Conservation (phyloP, 2,797 vertebrate species). For the Poeciliopsis presidionis region DNA sequence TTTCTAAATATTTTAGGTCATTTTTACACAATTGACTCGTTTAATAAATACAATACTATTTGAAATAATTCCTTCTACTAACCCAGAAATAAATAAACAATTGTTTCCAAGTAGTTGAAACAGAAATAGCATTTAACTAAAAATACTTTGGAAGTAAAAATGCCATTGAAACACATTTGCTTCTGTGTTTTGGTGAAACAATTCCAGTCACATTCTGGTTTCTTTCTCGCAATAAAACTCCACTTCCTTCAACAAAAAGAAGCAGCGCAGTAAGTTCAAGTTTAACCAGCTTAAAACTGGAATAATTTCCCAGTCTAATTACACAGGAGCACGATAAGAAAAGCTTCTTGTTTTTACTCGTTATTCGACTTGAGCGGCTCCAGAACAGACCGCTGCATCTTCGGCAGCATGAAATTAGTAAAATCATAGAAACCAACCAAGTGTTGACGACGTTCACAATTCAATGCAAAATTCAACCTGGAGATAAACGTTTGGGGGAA, state of each 20-base stretch:
- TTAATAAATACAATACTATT: neutral
- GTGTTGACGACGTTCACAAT: constrained; percentile 5
- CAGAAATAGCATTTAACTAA: neutral
- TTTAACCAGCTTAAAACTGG: constrained; percentile 18
- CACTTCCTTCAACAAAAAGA: neutral
- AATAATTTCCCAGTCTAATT: constrained; percentile 13
- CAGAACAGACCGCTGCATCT: constrained; percentile 16
- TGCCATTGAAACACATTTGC: neutral
- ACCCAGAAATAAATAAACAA: neutral
- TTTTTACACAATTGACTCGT: neutral
- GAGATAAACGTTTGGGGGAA: constrained; percentile 13
- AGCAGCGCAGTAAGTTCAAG: neutral
- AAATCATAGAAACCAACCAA: constrained; percentile 16
- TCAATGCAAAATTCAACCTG: constrained; percentile 22
- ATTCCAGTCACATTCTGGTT: neutral
- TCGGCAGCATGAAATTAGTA: constrained; percentile 42
- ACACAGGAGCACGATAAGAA: constrained; percentile 28
- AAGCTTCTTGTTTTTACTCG: constrained; percentile 21
- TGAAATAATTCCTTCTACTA: neutral
- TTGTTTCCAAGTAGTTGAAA: neutral
- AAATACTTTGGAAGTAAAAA: neutral
- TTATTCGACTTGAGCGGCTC: constrained; percentile 21
- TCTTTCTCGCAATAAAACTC: neutral
- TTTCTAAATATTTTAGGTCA: neutral
- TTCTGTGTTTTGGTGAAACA: neutral